These are phyloP conservation scores for Pelodytes ibericus DNA, from an alignment of 2,797 vertebrate genomes.

Conservation along the genomic window DNA sequence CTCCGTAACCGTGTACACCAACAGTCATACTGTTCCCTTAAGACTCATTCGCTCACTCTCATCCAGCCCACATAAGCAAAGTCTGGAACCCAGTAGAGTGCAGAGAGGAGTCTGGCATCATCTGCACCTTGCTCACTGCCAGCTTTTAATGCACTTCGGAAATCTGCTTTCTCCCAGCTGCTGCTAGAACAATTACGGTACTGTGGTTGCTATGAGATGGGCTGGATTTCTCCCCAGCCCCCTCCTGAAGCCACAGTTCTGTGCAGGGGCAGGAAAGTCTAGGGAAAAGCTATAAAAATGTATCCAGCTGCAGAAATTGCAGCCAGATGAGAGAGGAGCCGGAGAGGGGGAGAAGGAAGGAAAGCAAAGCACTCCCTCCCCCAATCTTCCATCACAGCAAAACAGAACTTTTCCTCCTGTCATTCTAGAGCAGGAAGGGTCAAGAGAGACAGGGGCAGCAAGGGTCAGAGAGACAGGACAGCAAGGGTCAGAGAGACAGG, in stretches of 20 bases:
- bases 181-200: constrained; percentile 93
- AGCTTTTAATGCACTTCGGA: constrained; percentile 91
- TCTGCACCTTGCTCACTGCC: constrained; percentile 87
- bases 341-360: constrained; percentile 78
- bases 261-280: constrained; percentile 75
- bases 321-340: constrained; percentile 83
- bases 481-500: background rate
- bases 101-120: constrained; percentile 78
- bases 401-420: constrained; percentile 69
- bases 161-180: constrained; percentile 91
- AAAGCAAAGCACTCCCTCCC: constrained; percentile 83
- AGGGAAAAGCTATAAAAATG: constrained; percentile 88
- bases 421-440: constrained; percentile 43
- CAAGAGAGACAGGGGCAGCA: constrained; percentile 1
- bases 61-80: constrained; percentile 59
- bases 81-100: constrained; percentile 77
- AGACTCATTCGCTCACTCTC: background rate
- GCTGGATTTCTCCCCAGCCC: constrained; percentile 76
- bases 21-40: background rate
- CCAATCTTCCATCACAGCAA: constrained; percentile 65
- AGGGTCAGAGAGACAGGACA: constrained; percentile 58
- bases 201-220: constrained; percentile 92
- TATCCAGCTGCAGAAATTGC: constrained; percentile 89
- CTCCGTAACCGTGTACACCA: constrained; percentile 3
- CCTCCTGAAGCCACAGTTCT: constrained; percentile 74